Evolutionary conservation across 2,113 vertebrate genomes (phyloP).

Genomic region (Oxyura jamaicensis): DNA sequence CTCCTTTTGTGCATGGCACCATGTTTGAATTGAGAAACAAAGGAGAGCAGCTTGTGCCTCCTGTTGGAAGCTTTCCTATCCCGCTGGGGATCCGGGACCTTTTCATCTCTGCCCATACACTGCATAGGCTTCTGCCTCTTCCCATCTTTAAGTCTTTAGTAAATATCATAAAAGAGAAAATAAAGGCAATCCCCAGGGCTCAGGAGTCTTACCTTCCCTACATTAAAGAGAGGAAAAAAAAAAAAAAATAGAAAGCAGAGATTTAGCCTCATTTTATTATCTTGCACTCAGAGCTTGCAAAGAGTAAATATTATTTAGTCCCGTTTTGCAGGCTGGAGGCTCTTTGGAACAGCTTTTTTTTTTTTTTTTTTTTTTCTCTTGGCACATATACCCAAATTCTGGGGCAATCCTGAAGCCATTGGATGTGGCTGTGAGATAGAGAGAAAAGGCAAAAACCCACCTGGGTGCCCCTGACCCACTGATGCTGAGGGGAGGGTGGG

Average conservation of each 20-base stretch:
- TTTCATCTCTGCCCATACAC: slow-evolving; percentile 57
- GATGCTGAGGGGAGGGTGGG: not conserved
- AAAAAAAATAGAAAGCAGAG: not conserved
- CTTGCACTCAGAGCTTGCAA: not conserved
- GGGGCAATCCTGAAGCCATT: not conserved
- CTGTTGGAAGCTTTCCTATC: slow-evolving; percentile 62
- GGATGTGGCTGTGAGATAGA: not conserved
- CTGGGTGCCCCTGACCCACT: fast-evolving
- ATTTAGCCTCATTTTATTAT: not conserved
- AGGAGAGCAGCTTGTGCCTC: slow-evolving; percentile 63
- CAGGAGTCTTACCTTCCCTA: not conserved
- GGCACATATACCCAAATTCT: not conserved
- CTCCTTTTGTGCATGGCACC: slow-evolving; percentile 58
- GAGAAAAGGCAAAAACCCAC: not conserved
- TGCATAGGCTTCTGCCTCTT: slow-evolving; percentile 51
- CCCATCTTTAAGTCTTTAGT: slow-evolving; percentile 63
- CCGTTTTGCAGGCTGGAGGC: not conserved
- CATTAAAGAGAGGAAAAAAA: not conserved
- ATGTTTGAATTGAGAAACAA: slow-evolving; percentile 70
- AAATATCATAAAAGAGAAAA: slow-evolving; percentile 59
- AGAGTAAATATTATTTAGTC: not conserved
- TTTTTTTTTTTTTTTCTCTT: not conserved
- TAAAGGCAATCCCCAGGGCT: slow-evolving; percentile 26
- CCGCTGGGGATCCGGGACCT: slow-evolving; percentile 61
- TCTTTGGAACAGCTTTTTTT: not conserved